These are phyloP conservation scores for Drosophila santomea DNA, from an alignment of 1,140 invertebrate species.

Conservation along the genomic window DNA sequence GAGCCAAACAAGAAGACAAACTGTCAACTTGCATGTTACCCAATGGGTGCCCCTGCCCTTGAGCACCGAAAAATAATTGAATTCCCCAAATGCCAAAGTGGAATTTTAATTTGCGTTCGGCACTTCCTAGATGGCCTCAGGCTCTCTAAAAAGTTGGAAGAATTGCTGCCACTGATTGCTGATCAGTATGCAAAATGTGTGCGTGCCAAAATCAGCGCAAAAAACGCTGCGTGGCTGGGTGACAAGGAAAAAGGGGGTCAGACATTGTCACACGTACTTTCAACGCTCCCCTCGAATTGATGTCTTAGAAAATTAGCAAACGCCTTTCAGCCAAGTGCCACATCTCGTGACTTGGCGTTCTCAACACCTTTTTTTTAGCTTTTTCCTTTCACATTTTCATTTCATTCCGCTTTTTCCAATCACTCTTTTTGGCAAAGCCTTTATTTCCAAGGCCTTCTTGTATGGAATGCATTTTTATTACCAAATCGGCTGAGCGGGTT, in stretches of 20 bases:
- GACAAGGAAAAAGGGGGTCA: neutral
- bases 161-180: constrained; percentile 66
- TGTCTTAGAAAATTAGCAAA: constrained; percentile 81
- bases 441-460: constrained; percentile 29
- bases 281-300: constrained; percentile 60
- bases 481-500: constrained; percentile 51
- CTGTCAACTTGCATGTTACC: constrained; percentile 66
- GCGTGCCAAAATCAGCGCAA: constrained; percentile 79
- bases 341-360: constrained; percentile 49
- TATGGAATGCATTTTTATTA: constrained; percentile 66
- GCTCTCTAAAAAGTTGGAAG: constrained; percentile 25
- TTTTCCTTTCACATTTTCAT: neutral
- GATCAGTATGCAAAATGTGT: constrained; percentile 83
- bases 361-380: constrained; percentile 44
- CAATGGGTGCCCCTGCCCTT: constrained; percentile 6
- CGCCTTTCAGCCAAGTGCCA: constrained; percentile 21
- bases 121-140: constrained; percentile 36
- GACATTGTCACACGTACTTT: constrained; percentile 79
- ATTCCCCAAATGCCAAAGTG: constrained; percentile 81
- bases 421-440: neutral
- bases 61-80: constrained; percentile 75
- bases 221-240: constrained; percentile 36
- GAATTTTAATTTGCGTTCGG: constrained; percentile 78
- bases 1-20: constrained; percentile 34
- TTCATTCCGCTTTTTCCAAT: neutral